These are phyloP conservation scores for Euphysa ruthae DNA, from an alignment of 30 jellyfish, hydroid and myxozoan species.

Conservation along the genomic window DNA sequence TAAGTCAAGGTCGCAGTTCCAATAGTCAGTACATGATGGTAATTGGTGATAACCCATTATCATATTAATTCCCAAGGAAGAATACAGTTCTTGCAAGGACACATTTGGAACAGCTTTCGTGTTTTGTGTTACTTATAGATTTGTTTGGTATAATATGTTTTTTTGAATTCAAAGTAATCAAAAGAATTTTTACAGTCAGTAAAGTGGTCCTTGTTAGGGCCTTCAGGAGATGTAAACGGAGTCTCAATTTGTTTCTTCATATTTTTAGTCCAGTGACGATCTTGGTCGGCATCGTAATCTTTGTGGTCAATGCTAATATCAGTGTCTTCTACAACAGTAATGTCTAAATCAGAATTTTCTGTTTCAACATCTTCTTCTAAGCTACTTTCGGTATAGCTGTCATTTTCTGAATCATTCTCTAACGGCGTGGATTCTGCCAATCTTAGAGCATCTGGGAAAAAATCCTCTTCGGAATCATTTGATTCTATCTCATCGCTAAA, in stretches of 20 bases:
- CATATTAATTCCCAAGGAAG: slow-evolving; percentile 20
- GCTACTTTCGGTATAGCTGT: background rate
- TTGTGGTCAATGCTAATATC: background rate
- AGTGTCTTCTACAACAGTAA: no score
- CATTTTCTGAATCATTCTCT: background rate
- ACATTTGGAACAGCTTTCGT: no score
- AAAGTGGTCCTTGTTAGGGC: no score
- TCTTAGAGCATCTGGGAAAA: background rate
- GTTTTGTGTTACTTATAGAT: no score
- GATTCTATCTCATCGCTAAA: background rate
- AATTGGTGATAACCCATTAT: no score
- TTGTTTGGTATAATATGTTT: no score
- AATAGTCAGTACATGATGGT: slow-evolving; percentile 10
- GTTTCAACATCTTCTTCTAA: no score
- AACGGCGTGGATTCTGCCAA: background rate
- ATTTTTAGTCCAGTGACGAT: slow-evolving; percentile 14
- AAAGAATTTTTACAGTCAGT: no score
- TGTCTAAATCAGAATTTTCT: no score
- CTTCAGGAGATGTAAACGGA: no score
- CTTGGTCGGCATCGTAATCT: slow-evolving; percentile 22
- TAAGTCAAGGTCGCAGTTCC: slow-evolving; percentile 29
- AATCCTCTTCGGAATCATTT: background rate
- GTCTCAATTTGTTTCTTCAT: background rate
- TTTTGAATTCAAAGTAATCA: no score
- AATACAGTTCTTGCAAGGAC: background rate